A percentile compares a stretch with the other conserved stretches of the same genome.
These are phyloP conservation scores for Leptinotarsa juncta DNA, from an alignment of 2,888 invertebrate species.

Conservation along the genomic window DNA sequence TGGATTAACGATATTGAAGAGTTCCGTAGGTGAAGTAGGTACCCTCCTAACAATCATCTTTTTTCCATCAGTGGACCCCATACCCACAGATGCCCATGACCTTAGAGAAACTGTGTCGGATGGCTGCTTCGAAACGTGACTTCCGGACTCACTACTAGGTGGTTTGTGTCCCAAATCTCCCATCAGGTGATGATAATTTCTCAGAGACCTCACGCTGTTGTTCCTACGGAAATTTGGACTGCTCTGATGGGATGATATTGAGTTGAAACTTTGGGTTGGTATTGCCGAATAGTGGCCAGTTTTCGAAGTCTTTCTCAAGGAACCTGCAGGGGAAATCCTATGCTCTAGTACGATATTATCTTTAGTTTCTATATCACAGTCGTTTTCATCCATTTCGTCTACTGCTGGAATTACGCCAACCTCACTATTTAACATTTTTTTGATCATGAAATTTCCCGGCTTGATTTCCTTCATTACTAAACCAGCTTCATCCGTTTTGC, in stretches of 20 bases:
- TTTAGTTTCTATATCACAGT: constrained; percentile 49
- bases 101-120: constrained; percentile 80
- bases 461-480: constrained; percentile 43
- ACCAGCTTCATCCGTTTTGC: constrained; percentile 42
- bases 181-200: constrained; percentile 52
- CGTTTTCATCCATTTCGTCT: constrained; percentile 39
- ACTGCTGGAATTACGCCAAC: constrained; percentile 40
- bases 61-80: constrained; percentile 90
- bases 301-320: constrained; percentile 46
- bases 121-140: constrained; percentile 64
- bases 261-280: constrained; percentile 41
- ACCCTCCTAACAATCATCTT: constrained; percentile 86
- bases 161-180: constrained; percentile 40
- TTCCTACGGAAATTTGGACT: constrained; percentile 57
- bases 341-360: constrained; percentile 39
- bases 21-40: constrained; percentile 86
- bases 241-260: constrained; percentile 50
- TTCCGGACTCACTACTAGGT: constrained; percentile 68
- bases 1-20: constrained; percentile 87
- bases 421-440: constrained; percentile 34
- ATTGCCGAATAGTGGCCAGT: constrained; percentile 36
- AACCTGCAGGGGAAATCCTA: constrained; percentile 48
- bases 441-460: constrained; percentile 32
- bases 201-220: constrained; percentile 56
- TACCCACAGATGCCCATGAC: constrained; percentile 85